Evolutionary conservation across 2,113 vertebrate genomes (phyloP), one percentile per base, ranked within the genome.

Genomic region (Ciconia maguari): DNA sequence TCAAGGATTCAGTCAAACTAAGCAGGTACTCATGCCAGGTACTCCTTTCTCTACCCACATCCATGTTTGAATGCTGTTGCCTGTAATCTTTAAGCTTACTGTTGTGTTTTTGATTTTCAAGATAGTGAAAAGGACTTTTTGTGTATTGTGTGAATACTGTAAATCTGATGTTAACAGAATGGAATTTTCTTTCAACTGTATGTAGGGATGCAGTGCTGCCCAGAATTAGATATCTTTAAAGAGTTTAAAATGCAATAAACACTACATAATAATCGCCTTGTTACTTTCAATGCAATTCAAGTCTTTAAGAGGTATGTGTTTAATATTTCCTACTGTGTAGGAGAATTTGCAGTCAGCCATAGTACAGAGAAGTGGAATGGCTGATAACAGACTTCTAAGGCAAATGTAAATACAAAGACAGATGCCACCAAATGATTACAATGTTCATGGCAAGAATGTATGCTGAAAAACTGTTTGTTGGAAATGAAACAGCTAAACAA

Each of bases 41-140:
- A 99, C 99, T 99, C 99, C 99, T 99, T 99, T 99, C 99, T 99
- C 98, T 99, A 99, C 99, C 99, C 99, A 99, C 99, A 99, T 99
- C 99, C 99, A 99, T 98, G 98, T 99, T 99, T 99, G 99, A 99
- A 99, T 99, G 99, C 99, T 99, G 98, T 99, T 99, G 98, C 99
- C 99, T 99, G 99, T 99, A 98, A 99, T 99, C 97, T 98, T 98
- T 99, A 98, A 98, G 98, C 98, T 99, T 98, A 98, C 98, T 98
- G 98, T 98, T 99, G 97, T 98, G 98, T 98, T 98, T 98, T 98
- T 98, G 98, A 98, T 98, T 98, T 98, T 98, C 96, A 92, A 98
- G 98, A 97, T 95, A 98, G 97, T 97, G 94, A 97, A 98, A 98
- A 98, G 98, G 98, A 98, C 96, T 98, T 98, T 95, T 97, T 98